Evolutionary conservation across 2,797 vertebrate species (phyloP), one percentile per base, ranked within the genome.

Genomic region (Gymnoscopelus microlampas): DNA sequence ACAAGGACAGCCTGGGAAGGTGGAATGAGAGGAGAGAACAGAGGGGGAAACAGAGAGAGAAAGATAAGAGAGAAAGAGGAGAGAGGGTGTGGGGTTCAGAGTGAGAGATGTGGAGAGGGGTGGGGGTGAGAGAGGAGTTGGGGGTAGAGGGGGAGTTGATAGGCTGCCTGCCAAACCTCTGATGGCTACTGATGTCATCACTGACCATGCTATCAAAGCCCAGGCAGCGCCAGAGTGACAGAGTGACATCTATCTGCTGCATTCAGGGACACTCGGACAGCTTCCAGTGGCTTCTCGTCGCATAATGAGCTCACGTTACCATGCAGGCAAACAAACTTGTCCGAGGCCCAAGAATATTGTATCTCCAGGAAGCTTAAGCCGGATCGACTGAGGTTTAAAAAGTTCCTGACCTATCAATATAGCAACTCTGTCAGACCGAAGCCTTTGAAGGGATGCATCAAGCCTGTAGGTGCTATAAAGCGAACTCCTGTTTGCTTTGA

Each of bases 1-100:
- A 54, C 75, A 71, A 76, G 58, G 71, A 65, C 39, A 44, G 39
- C 14, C 12, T 71, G 44, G 50, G 54, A 61, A 66, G 60, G 68
- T 32, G 56, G 49, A 64, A 58, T 29, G 55, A 26, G 4, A 13
- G 3, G 24, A 12, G 13, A 15, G 39, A 44, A 44, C 39, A 44
- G 39, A 32, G 13, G 5, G 48, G 19, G 35, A 2, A 53, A 15
- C 39, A 24, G n/a, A 29, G 26, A 64, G 29, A 44, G 59, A 12
- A 14, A 49, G 39, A 53, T 24, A 53, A 15, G 24, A 15, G 47
- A 44, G 53, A 55, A 14, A 15, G 54, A 26, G 12, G 39, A 59
- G 14, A 5, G 12, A 55, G 44, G 48, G 23, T 0, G 39, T 8
- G 15, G 35, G 32, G 32, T 6, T 44, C 39, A 12, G 47, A 26